These are phyloP conservation scores for Nyctibius bracteatus DNA, from an alignment of 2,113 vertebrate genomes.

Conservation along the genomic window DNA sequence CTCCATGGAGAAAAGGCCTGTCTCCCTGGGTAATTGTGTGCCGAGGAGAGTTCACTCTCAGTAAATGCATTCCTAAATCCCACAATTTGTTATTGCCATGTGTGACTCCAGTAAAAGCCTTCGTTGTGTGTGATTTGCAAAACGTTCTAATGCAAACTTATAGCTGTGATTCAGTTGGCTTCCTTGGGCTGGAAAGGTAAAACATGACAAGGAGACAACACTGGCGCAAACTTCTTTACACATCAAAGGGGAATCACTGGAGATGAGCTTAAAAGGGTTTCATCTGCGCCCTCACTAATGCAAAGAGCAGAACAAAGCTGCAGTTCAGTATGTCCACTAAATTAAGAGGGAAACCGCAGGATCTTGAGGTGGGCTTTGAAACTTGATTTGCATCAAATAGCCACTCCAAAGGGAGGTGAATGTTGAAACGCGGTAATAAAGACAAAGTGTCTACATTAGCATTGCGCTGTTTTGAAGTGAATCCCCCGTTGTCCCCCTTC, in stretches of 20 bases:
- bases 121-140: not conserved
- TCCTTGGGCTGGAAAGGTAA: not conserved
- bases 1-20: not conserved
- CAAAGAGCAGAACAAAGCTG: not conserved
- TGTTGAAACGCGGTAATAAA: not conserved
- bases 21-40: not conserved
- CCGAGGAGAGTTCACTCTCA: not conserved
- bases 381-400: not conserved
- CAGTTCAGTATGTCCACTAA: not conserved
- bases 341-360: not conserved
- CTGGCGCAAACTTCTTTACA: not conserved
- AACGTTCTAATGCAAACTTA: rapidly evolving
- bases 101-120: not conserved
- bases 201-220: not conserved
- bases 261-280: not conserved
- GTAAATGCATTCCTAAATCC: not conserved
- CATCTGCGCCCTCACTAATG: not conserved
- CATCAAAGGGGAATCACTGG: not conserved
- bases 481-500: rapidly evolving
- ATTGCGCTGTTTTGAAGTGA: rapidly evolving
- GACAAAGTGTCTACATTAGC: not conserved
- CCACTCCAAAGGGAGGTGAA: not conserved
- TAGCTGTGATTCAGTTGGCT: rapidly evolving
- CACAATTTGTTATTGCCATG: rapidly evolving
- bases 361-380: not conserved